phyloP scores from a whole-genome alignment of 1,140 invertebrate genomes.

The Drosophila yakuba region DNA sequence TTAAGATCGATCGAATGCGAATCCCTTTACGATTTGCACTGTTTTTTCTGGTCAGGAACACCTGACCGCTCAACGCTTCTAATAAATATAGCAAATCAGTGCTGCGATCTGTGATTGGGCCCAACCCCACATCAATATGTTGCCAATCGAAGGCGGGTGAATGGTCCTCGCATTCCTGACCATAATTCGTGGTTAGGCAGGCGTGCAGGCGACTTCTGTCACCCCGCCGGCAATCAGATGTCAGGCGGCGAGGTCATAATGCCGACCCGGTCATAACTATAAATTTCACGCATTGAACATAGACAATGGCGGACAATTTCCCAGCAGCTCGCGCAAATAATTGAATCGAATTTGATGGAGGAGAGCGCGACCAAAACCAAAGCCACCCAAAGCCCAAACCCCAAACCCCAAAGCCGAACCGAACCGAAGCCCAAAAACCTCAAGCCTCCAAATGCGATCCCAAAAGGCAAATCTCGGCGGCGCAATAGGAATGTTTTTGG shows the following conservation, averaged over 20 bases:
- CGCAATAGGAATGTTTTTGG: slow-evolving; percentile 39
- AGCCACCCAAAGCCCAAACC: slow-evolving; percentile 15
- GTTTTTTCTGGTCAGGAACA: slow-evolving; percentile 10
- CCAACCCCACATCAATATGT: slow-evolving; percentile 43
- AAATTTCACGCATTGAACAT: slow-evolving; percentile 73
- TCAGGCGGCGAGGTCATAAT: slow-evolving; percentile 73
- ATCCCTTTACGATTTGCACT: neutral
- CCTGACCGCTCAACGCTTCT: slow-evolving; percentile 26
- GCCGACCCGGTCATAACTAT: slow-evolving; percentile 68
- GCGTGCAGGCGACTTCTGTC: slow-evolving; percentile 55
- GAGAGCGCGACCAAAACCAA: slow-evolving; percentile 18
- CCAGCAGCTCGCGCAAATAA: slow-evolving; percentile 53
- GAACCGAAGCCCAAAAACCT: slow-evolving; percentile 13
- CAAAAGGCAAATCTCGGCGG: slow-evolving; percentile 72
- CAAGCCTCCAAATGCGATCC: slow-evolving; percentile 4
- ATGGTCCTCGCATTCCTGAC: slow-evolving; percentile 57
- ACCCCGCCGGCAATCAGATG: slow-evolving; percentile 58
- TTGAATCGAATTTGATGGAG: slow-evolving; percentile 75
- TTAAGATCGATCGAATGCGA: slow-evolving; percentile 1
- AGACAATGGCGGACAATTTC: slow-evolving; percentile 71
- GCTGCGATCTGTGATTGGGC: slow-evolving; percentile 17
- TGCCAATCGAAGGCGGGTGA: slow-evolving; percentile 47
- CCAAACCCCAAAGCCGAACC: neutral
- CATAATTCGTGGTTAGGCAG: slow-evolving; percentile 55
- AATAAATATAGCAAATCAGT: slow-evolving; percentile 44